Percentiles rank a stretch among this genome's conserved stretches.
These are phyloP conservation scores for Coleophora deauratella DNA, from an alignment of 2,888 invertebrate species.

Conservation along the genomic window DNA sequence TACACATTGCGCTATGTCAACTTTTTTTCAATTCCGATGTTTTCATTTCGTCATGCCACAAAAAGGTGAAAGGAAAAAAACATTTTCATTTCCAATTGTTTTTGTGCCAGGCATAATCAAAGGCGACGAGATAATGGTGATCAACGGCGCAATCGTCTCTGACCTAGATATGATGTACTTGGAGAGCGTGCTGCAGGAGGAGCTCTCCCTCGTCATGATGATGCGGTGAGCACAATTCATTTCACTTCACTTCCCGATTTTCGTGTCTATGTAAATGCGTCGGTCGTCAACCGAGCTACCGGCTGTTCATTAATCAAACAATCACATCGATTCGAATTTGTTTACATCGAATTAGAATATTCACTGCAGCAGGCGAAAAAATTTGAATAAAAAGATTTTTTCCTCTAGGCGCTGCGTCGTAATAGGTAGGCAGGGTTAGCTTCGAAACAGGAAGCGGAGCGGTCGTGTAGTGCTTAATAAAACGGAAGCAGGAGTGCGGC, in stretches of 20 bases:
- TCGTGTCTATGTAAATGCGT: constrained; percentile 33
- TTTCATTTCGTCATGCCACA: neutral
- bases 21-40: constrained; percentile 3
- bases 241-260: constrained; percentile 14
- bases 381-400: constrained; percentile 30
- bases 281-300: constrained; percentile 33
- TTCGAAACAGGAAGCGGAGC: constrained; percentile 41
- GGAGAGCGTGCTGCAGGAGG: constrained; percentile 96
- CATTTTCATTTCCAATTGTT: constrained; percentile 37
- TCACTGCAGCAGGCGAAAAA: constrained; percentile 24
- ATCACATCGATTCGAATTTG: constrained; percentile 32
- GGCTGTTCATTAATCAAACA: constrained; percentile 40
- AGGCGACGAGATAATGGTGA: constrained; percentile 99
- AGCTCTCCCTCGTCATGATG: constrained; percentile 95
- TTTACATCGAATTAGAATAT: constrained; percentile 48
- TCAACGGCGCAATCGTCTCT: constrained; percentile 97
- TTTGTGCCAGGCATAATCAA: constrained; percentile 90
- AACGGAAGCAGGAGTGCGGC: constrained; percentile 55
- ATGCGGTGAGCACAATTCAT: constrained; percentile 78
- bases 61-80: constrained; percentile 30
- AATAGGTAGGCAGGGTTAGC: neutral
- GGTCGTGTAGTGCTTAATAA: constrained; percentile 45
- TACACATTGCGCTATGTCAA: no score
- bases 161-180: constrained; percentile 99
- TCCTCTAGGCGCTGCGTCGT: constrained; percentile 7